Percentiles rank a stretch among this genome's conserved stretches.
These are phyloP conservation scores for Drosophila parvula DNA, from an alignment of 1,140 invertebrate genomes.

Conservation along the genomic window DNA sequence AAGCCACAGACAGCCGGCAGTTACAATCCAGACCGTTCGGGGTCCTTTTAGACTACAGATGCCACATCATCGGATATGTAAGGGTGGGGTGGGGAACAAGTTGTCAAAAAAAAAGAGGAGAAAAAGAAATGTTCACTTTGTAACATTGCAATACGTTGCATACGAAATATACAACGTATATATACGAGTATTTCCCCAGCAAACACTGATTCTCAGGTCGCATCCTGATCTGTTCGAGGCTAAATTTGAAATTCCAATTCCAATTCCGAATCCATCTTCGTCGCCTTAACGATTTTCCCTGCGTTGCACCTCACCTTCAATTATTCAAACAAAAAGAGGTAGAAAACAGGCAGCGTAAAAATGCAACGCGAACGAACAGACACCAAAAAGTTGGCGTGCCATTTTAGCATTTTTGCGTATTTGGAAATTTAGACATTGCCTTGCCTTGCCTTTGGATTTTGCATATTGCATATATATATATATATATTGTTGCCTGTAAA, in stretches of 20 bases:
- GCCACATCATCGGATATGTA: background rate
- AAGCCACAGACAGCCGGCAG: conserved; percentile 27
- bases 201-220: conserved; percentile 1
- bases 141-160: conserved; percentile 34
- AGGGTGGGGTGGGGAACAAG: conserved; percentile 1
- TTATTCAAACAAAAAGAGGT: conserved; percentile 50
- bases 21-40: conserved; percentile 11
- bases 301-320: conserved; percentile 51
- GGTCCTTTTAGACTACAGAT: background rate
- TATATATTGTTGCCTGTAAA: conserved; percentile 49
- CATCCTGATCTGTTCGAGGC: conserved; percentile 11
- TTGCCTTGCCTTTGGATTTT: conserved; percentile 33
- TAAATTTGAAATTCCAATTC: conserved; percentile 42
- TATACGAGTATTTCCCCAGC: conserved; percentile 8
- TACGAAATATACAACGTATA: conserved; percentile 12
- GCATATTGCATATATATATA: conserved; percentile 40
- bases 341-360: conserved; percentile 9
- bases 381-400: conserved; percentile 47
- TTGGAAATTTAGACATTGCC: conserved; percentile 73
- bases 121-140: conserved; percentile 6
- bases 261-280: conserved; percentile 24
- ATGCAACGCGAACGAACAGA: conserved; percentile 26
- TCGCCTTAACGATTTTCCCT: conserved; percentile 27
- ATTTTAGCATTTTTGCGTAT: conserved; percentile 75
- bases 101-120: conserved; percentile 30